These are phyloP conservation scores for Strigamia maritima DNA, from an alignment of 2,888 invertebrate species.

Conservation along the genomic window DNA sequence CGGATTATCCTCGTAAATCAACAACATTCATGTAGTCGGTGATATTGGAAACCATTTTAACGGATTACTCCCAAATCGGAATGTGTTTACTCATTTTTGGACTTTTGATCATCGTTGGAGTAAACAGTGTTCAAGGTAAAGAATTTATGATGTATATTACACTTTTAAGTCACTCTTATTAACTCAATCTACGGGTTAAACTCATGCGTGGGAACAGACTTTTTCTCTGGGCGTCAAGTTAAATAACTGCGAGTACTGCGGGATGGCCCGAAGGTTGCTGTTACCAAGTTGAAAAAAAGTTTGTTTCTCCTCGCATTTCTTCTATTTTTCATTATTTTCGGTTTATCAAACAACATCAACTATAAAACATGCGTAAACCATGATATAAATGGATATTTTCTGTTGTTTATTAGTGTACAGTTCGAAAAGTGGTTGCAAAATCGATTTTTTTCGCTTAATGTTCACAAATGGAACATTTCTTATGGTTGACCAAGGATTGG, in stretches of 20 bases:
- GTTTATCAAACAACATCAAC: too few species aligned
- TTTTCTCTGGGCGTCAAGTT: background rate
- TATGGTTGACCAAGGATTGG: too few species aligned
- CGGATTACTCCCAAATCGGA: slow-evolving; percentile 34
- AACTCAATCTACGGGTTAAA: background rate
- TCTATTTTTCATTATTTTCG: too few species aligned
- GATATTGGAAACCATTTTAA: background rate
- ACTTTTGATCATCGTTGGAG: slow-evolving; percentile 34
- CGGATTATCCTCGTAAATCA: background rate
- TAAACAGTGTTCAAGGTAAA: slow-evolving; percentile 31
- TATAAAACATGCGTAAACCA: too few species aligned
- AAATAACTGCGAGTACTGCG: background rate
- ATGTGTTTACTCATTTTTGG: slow-evolving; percentile 30
- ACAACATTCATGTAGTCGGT: slow-evolving; percentile 30
- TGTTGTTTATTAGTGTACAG: too few species aligned
- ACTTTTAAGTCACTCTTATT: background rate
- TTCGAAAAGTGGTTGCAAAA: too few species aligned
- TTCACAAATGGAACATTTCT: too few species aligned
- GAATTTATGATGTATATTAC: background rate
- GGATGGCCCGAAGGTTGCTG: background rate
- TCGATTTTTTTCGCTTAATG: too few species aligned
- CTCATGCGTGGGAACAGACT: background rate
- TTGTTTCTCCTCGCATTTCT: background rate
- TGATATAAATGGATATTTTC: too few species aligned
- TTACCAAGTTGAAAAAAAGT: slow-evolving; percentile 2